Evolutionary conservation across 2,113 vertebrate species (phyloP), one percentile per base, ranked within the genome.

Genomic region (Nothoprocta pentlandii): DNA sequence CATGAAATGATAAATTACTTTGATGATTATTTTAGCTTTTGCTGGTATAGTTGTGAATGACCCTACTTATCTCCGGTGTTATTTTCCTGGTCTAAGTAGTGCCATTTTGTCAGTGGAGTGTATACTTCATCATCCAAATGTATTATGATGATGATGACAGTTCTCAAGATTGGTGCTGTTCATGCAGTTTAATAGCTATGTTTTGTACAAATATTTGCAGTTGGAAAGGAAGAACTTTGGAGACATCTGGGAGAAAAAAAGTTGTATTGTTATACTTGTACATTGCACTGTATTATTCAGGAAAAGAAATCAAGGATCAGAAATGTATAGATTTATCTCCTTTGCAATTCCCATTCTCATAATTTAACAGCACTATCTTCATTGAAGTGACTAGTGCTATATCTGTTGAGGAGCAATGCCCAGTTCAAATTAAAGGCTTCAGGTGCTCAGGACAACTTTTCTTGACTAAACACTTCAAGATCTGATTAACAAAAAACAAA

Each of bases 371-470:
- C 30, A 90, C 6, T 17, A 32, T 67, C 42, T 54, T 85, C 49
- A 59, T 34, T 62, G 22, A 14, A 85, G 17, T 36, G 75, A 87
- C 73, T 9, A 85, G 16, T 23, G 82, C 13, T 85, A 39, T 59
- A 39, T 9, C 61, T 44, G 32, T 11, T 76, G 22, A 63, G 36
- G 30, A 88, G 25, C 56, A 80, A 74, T 1, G 13, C 13, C 14
- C 74, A 20, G 17, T 64, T 92, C 46, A 71, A 88, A 88, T 56
- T 78, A 86, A 91, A 90, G 66, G 75, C 39, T 89, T 92, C 46
- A 83, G 34, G n/a, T 89, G 90, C 9, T 49, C 22, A 49, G 16
- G n/a, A 28, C 16, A 87, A 4, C 8, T 92, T 93, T 85, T 62
- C 54, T 59, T 77, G 59, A 74, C 22, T 64, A 44, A 84, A 32